These are phyloP conservation scores for Plebejus melissa DNA, from an alignment of 2,888 invertebrate genomes.

Conservation along the genomic window DNA sequence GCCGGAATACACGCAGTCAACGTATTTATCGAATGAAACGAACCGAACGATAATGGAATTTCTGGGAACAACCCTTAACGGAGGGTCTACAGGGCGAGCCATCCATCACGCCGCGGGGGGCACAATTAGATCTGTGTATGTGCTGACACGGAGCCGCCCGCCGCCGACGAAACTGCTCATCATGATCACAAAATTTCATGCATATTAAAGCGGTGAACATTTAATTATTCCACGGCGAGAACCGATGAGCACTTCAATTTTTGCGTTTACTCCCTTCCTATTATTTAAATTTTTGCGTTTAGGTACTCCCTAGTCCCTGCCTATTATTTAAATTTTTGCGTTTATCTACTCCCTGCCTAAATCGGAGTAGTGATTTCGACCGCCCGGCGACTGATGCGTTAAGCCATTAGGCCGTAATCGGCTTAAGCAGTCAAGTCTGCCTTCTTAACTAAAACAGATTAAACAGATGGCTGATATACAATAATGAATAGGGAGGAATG, in stretches of 20 bases:
- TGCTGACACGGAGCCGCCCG: constrained; percentile 68
- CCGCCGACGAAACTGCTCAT: constrained; percentile 41
- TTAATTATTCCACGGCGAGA: background rate
- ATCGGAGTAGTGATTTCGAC: background rate
- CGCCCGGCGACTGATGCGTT: background rate
- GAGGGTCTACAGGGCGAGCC: constrained; percentile 53
- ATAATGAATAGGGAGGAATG: background rate
- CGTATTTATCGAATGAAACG: constrained; percentile 58
- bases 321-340: too few relatives aligned
- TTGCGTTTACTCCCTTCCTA: background rate
- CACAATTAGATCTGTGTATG: constrained; percentile 66
- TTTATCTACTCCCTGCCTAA: background rate
- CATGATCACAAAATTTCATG: constrained; percentile 28
- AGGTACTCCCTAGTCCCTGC: too few relatives aligned
- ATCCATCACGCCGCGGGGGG: constrained; percentile 72
- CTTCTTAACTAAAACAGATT: constrained; percentile 2
- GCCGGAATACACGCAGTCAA: constrained; percentile 47
- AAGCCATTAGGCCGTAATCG: constrained; percentile 7
- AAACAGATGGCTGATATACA: constrained; percentile 7
- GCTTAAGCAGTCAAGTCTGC: constrained; percentile 16
- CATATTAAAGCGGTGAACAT: constrained; percentile 14
- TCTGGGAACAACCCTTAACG: constrained; percentile 74
- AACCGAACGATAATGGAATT: constrained; percentile 69
- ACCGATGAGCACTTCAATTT: constrained; percentile 3
- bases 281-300: too few relatives aligned